Base-by-base conservation (phyloP, 2,797 vertebrate genomes). In the Lepidocolaptes lacrymiger region DNA sequence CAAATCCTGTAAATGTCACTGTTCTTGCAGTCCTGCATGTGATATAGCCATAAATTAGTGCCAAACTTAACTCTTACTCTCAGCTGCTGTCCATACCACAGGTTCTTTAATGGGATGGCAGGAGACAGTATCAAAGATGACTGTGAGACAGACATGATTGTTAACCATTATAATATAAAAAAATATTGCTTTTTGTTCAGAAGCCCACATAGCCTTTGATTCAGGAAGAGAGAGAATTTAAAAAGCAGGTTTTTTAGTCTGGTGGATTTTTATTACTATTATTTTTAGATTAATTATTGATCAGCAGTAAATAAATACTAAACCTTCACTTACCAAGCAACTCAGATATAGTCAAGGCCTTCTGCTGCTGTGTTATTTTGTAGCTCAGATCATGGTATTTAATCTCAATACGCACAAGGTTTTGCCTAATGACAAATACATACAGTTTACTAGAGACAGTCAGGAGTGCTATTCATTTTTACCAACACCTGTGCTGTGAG, bases 321-420 rank as follows among this genome's bases (percentile, higher is more conserved):
- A 66, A 27, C 12, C 14, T 85, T 91, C 32, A 96, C 98, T 98
- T 95, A 98, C 98, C 98, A 55, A 98, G 96, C 84, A 98, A 93
- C 75, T 98, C 98, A 1, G 97, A 75, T 48, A 97, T 66, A 73
- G 96, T 96, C 81, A 98, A 90, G 73, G 98, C 98, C 76, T 98
- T 98, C 93, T 98, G 98, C 72, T 98, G 98, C 81, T 97, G 97
- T 24, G 97, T 98, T 93, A 98, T 96, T 94, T 98, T 97, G 92
- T 98, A 98, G 91, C 97, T 98, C 85, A 98, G 84, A 64, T 98
- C 98, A 28, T 97, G 92, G 19, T 98, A 98, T 61, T 97, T 98
- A 91, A 98, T 98, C 77, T 98, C 98, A 96, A 98, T 97, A 82
- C 91, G 89, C 85, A 98, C 97, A 49, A 98, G 97, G 85, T 98